Conservation (phyloP, 92 coral and sea anemone species). For the Hydrozoanthus gracilis region DNA sequence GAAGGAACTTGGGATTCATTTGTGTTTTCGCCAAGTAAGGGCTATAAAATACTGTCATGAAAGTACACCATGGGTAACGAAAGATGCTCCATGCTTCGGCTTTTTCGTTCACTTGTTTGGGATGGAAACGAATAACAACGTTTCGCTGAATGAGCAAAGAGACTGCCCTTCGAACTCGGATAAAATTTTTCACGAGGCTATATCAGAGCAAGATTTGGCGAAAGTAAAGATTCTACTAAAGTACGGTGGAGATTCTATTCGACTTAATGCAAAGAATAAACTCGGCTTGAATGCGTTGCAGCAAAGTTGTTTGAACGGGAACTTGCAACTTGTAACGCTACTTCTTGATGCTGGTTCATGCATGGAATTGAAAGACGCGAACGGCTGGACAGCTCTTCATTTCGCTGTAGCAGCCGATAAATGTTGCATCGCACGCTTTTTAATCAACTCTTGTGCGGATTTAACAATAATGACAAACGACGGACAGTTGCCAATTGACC, state of each 20-base stretch:
- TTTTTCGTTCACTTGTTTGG: not conserved
- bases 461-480: conserved; percentile 72
- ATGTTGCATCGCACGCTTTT: conserved; percentile 61
- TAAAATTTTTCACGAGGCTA: conserved; percentile 76
- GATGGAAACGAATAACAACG: conserved; percentile 21
- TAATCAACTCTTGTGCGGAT: conserved; percentile 84
- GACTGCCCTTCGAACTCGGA: conserved; percentile 60
- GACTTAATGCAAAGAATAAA: conserved; percentile 73
- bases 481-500: conserved; percentile 81
- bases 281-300: conserved; percentile 82
- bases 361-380: conserved; percentile 65
- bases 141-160: not conserved
- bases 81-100: not conserved
- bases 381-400: conserved; percentile 80
- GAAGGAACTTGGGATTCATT: not conserved
- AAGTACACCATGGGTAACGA: conserved; percentile 10
- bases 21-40: not conserved
- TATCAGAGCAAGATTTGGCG: conserved; percentile 80
- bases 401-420: conserved; percentile 72
- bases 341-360: conserved; percentile 78
- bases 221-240: conserved; percentile 79
- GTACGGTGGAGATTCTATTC: conserved; percentile 79
- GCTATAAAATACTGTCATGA: not conserved
- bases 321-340: conserved; percentile 58
- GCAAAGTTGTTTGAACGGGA: conserved; percentile 78